Percentiles rank a stretch among this genome's conserved stretches.
phyloP scores from a whole-genome alignment of 1,140 invertebrate genomes.

The Paralvinella palmiformis region DNA sequence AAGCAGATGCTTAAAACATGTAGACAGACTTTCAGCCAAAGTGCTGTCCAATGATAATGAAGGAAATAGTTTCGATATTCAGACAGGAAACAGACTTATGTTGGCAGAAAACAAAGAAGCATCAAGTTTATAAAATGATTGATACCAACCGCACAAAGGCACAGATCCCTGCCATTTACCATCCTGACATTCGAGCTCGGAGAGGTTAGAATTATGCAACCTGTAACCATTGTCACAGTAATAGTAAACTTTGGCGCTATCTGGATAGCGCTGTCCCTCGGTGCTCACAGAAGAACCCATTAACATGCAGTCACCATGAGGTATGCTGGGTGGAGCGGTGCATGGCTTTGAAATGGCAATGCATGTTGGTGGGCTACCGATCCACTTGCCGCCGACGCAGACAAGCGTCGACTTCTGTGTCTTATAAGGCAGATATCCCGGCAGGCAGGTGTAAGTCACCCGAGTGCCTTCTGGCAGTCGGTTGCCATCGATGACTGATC shows the following conservation, averaged over 20 bases:
- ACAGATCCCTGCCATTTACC: not conserved
- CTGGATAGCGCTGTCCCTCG: not conserved
- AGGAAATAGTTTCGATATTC: no score
- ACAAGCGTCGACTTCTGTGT: no score
- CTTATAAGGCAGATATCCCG: no score
- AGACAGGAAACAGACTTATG: not conserved
- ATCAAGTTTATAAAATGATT: not conserved
- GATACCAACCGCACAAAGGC: not conserved
- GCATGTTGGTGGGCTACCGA: not conserved
- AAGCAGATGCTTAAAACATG: no score
- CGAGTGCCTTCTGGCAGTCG: no score
- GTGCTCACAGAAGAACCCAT: not conserved
- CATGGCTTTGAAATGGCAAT: not conserved
- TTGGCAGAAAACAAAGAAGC: not conserved
- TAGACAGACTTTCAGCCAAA: no score
- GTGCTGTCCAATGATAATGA: no score
- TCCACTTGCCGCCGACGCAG: not conserved
- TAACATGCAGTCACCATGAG: not conserved
- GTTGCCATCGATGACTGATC: no score
- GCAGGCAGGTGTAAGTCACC: no score
- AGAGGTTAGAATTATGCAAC: conserved; percentile 2
- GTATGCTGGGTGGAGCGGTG: not conserved
- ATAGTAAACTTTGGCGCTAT: not conserved
- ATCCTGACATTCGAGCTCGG: not conserved
- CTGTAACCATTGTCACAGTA: conserved; percentile 1